phyloP scores from a whole-genome alignment of 2,113 vertebrate species.

The Micronycteris hirsuta region DNA sequence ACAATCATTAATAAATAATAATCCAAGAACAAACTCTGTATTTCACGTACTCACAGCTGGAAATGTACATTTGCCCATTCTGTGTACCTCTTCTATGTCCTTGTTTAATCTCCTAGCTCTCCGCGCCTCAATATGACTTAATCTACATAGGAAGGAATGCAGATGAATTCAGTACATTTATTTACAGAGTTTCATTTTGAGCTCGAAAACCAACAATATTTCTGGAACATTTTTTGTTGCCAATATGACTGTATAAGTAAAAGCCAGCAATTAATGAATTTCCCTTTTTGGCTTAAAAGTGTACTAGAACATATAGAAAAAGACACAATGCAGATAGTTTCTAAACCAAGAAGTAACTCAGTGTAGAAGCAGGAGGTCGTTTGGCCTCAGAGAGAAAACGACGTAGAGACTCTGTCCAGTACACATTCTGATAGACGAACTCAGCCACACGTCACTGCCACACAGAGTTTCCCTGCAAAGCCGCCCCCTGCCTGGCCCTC shows the following conservation, averaged over 20 bases:
- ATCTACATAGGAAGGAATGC: not conserved
- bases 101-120: not conserved
- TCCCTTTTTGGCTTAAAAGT: not conserved
- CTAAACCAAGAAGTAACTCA: not conserved
- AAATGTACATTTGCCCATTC: not conserved
- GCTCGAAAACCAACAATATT: not conserved
- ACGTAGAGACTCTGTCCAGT: not conserved
- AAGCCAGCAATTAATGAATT: not conserved
- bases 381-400: not conserved
- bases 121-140: not conserved
- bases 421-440: not conserved
- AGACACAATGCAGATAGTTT: not conserved
- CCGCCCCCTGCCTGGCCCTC: not conserved
- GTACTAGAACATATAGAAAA: not conserved
- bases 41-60: not conserved
- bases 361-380: not conserved
- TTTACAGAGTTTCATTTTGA: not conserved
- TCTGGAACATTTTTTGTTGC: not conserved
- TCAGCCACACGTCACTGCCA: not conserved
- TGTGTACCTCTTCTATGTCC: not conserved
- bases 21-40: not conserved
- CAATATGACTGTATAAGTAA: not conserved
- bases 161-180: not conserved
- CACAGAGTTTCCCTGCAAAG: not conserved
- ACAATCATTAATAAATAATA: not conserved